Percentiles rank a stretch among this genome's conserved stretches.
Evolutionary conservation across 2,113 vertebrate species (phyloP).

Genomic region (Protobothrops flavoviridis): DNA sequence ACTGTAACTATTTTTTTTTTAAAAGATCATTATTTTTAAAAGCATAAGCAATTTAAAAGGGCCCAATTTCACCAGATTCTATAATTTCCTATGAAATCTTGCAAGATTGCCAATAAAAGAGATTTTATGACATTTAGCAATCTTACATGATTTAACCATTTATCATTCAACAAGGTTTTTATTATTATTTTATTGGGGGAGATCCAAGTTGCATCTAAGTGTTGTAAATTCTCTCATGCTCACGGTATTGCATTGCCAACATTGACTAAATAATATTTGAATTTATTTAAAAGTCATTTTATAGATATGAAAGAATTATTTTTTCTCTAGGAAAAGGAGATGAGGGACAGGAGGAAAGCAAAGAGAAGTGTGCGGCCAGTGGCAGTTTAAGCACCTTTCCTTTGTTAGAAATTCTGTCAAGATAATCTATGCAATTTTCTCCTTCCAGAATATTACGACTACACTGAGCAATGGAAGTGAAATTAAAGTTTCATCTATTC

Average conservation of each 20-base stretch:
- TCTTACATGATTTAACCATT: background rate
- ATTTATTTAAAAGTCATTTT: background rate
- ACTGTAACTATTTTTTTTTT: background rate
- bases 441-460: conserved; percentile 40
- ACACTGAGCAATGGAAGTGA: conserved; percentile 22
- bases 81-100: background rate
- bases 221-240: background rate
- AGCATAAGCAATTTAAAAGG: background rate
- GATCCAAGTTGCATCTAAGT: background rate
- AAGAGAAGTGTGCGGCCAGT: background rate
- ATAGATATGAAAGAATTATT: background rate
- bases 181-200: background rate
- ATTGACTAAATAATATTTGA: background rate
- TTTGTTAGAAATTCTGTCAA: background rate
- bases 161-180: background rate
- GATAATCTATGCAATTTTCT: background rate
- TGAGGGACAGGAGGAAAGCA: background rate
- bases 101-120: background rate
- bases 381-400: background rate
- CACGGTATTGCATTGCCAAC: background rate
- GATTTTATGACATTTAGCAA: background rate
- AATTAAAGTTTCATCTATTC: background rate
- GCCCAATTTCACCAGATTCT: background rate
- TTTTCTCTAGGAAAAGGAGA: background rate
- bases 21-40: background rate